Base-by-base conservation (phyloP, 2,797 vertebrate genomes). In the Synanceia verrucosa region DNA sequence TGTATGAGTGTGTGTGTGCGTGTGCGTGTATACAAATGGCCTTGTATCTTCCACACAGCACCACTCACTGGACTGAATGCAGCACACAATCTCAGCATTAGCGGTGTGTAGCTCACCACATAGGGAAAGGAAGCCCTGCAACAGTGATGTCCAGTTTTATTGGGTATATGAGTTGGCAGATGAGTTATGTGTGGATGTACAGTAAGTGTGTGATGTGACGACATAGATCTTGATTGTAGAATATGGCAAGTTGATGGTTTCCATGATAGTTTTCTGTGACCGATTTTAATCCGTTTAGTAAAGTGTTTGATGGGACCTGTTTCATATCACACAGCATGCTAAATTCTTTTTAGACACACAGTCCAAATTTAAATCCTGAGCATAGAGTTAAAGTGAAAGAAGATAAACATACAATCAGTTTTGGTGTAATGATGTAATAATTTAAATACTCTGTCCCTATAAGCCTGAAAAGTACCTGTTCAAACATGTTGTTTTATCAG, bases 11-110 rank as follows among this genome's bases (percentile, higher is more conserved):
- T 66, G 14, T 59, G 62, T 46, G 29, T 61, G 36, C 41, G 34
- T 29, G 26, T 19, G 70, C 44, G 8, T 47, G 24, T 81, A 66
- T 61, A 12, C 2, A 65, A 68, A 51, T 77, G 77, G 76, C 70
- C 84, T 88, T 86, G 84, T 71, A 65, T 44, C 65, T 68, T 83
- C 74, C 76, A 79, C 70, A 64, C 51, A 77, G 61, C 73, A 58
- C 41, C 55, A 50, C 43, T 87, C 65, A 72, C 66, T 70, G 66
- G 72, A 87, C 79, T 79, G 82, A 67, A 77, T 79, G 85, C 71
- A 48, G 70, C 48, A 81, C 43, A 88, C 71, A 76, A 46, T 52
- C 56, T 78, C 74, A 78, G 89, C 68, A 39, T 85, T 80, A 81
- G 61, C 56, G 65, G 63, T 70, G 71, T 60, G 66, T 39, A 64